Percentiles rank a stretch among this genome's conserved stretches.
These are phyloP conservation scores for Excalfactoria chinensis DNA, from an alignment of 2,113 vertebrate genomes.

Conservation along the genomic window DNA sequence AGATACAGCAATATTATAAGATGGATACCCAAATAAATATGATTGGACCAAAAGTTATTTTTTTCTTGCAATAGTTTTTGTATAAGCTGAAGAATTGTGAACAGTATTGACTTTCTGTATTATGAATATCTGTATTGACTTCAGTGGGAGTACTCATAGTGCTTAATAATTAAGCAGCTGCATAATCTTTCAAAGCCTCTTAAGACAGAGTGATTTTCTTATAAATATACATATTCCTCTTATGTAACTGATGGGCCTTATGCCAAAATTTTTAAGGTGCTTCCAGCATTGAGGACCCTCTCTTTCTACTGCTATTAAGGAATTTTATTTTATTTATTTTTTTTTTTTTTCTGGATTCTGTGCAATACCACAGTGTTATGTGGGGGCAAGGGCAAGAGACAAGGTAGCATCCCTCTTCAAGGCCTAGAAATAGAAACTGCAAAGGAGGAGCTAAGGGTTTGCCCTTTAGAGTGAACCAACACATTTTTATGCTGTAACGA, in stretches of 20 bases:
- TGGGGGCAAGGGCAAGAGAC: not conserved
- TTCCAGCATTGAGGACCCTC: not conserved
- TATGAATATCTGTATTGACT: not conserved
- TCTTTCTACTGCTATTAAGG: not conserved
- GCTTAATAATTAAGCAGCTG: conserved; percentile 27
- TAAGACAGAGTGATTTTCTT: not conserved
- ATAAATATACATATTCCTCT: not conserved
- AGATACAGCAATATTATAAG: not conserved
- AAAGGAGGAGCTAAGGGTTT: not conserved
- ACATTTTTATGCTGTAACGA: not conserved
- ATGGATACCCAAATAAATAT: not conserved
- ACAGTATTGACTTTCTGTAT: not conserved
- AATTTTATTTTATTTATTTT: not conserved
- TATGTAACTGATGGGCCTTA: not conserved
- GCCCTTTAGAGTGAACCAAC: not conserved
- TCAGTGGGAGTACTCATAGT: not conserved
- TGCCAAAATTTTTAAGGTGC: not conserved
- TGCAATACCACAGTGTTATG: accelerated
- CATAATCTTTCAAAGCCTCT: not conserved
- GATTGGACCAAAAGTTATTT: not conserved
- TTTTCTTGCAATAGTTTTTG: not conserved
- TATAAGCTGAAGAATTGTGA: not conserved
- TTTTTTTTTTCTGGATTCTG: not conserved
- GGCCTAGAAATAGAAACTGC: not conserved
- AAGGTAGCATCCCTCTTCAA: not conserved